These are phyloP conservation scores for Syngnathus rostellatus DNA, from an alignment of 2,797 vertebrate species.

Conservation along the genomic window DNA sequence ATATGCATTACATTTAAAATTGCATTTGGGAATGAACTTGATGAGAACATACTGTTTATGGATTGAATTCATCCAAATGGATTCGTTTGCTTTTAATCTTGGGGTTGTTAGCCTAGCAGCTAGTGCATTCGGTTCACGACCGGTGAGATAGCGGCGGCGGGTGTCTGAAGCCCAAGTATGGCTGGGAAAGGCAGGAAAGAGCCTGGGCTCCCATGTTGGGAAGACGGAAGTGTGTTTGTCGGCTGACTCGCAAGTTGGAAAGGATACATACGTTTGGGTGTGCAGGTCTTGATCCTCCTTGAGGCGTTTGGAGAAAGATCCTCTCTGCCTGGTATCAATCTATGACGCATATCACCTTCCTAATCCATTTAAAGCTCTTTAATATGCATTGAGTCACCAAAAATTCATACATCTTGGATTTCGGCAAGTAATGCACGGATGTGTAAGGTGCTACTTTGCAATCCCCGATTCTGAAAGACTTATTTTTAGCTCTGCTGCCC, in stretches of 20 bases:
- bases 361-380: slow-evolving; percentile 66
- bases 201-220: slow-evolving; percentile 11
- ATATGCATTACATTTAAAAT: slow-evolving; percentile 15
- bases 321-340: slow-evolving; percentile 61
- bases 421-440: background rate
- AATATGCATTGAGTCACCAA: slow-evolving; percentile 50
- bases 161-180: no score
- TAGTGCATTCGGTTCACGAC: no score
- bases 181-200: no score
- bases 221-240: background rate
- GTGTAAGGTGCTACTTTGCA: background rate
- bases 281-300: slow-evolving; percentile 29
- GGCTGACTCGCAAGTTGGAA: slow-evolving; percentile 42
- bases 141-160: no score
- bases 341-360: slow-evolving; percentile 57
- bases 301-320: slow-evolving; percentile 36
- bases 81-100: background rate
- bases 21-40: slow-evolving; percentile 33
- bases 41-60: slow-evolving; percentile 10
- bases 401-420: slow-evolving; percentile 48
- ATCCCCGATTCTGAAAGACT: background rate
- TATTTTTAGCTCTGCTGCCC: background rate
- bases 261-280: slow-evolving; percentile 26
- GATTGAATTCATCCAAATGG: slow-evolving; percentile 1
- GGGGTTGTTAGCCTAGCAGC: no score